Conservation (phyloP, 2,888 invertebrate species). For the Hypolimnas misippus region DNA sequence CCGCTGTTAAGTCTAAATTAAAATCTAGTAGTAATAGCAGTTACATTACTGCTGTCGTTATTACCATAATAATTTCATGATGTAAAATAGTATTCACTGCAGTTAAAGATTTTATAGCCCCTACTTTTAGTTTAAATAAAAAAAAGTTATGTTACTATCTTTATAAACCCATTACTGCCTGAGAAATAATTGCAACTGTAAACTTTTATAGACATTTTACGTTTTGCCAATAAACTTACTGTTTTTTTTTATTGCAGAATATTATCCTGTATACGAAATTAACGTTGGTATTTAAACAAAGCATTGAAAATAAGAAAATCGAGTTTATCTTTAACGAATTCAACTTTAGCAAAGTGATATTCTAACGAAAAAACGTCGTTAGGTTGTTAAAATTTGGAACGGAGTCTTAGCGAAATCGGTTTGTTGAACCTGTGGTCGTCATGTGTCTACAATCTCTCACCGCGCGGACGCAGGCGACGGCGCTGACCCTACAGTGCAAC, state of each 20-base stretch:
- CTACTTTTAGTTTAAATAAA: slow-evolving; percentile 19
- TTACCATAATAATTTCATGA: slow-evolving; percentile 16
- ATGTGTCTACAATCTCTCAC: slow-evolving; percentile 67
- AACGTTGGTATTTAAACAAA: slow-evolving; percentile 15
- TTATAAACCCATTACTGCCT: slow-evolving; percentile 21
- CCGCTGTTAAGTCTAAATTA: slow-evolving; percentile 26
- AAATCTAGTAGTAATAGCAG: slow-evolving; percentile 23
- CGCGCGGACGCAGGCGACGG: slow-evolving; percentile 55
- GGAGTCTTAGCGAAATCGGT: slow-evolving; percentile 59
- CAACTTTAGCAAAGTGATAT: slow-evolving; percentile 36
- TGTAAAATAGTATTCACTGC: slow-evolving; percentile 13
- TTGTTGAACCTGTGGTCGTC: slow-evolving; percentile 76
- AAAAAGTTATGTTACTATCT: slow-evolving; percentile 13
- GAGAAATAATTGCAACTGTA: slow-evolving; percentile 13
- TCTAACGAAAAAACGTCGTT: slow-evolving; percentile 3
- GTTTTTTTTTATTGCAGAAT: slow-evolving; percentile 10
- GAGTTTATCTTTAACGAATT: not conserved
- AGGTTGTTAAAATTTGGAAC: slow-evolving; percentile 17
- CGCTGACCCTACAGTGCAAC: slow-evolving; percentile 66
- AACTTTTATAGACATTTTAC: slow-evolving; percentile 18
- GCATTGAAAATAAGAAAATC: not conserved
- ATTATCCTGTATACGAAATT: slow-evolving; percentile 5
- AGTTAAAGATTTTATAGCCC: slow-evolving; percentile 5
- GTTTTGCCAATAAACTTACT: not conserved
- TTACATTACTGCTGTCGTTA: slow-evolving; percentile 16